A percentile compares a stretch with the other conserved stretches of the same genome.
These are phyloP conservation scores for Heliangelus exortis DNA, from an alignment of 2,797 vertebrate genomes.

Conservation along the genomic window DNA sequence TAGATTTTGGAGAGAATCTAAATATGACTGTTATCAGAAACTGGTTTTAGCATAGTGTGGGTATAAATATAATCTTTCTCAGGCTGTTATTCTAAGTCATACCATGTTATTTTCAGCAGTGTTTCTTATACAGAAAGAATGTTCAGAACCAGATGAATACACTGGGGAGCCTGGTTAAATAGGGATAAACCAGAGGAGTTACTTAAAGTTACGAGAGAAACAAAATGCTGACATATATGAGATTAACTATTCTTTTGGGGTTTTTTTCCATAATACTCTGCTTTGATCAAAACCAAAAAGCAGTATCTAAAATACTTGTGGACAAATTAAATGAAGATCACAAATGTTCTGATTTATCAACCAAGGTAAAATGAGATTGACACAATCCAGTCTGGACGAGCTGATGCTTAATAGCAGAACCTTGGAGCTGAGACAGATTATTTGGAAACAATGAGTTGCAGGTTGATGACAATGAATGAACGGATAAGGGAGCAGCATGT, in stretches of 20 bases:
- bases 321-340: not conserved
- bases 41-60: not conserved
- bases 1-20: conserved; percentile 26
- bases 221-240: conserved; percentile 55
- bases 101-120: conserved; percentile 71
- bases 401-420: conserved; percentile 32
- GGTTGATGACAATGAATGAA: not conserved
- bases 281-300: conserved; percentile 2
- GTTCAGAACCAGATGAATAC: conserved; percentile 70
- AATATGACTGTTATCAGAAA: not conserved
- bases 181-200: conserved; percentile 51
- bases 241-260: conserved; percentile 4
- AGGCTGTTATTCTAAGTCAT: conserved; percentile 60
- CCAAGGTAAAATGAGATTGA: conserved; percentile 23
- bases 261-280: conserved; percentile 4
- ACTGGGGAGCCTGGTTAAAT: conserved; percentile 59
- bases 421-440: not conserved
- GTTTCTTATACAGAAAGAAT: conserved; percentile 69
- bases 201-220: conserved; percentile 63
- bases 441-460: not conserved
- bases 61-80: conserved; percentile 61
- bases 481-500: not conserved
- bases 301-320: not conserved
- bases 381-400: not conserved
- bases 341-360: conserved; percentile 27